Percentiles rank a stretch among this genome's conserved stretches.
These are phyloP conservation scores for Globodera ellingtonae DNA, from an alignment of 1,140 invertebrate species.

Conservation along the genomic window DNA sequence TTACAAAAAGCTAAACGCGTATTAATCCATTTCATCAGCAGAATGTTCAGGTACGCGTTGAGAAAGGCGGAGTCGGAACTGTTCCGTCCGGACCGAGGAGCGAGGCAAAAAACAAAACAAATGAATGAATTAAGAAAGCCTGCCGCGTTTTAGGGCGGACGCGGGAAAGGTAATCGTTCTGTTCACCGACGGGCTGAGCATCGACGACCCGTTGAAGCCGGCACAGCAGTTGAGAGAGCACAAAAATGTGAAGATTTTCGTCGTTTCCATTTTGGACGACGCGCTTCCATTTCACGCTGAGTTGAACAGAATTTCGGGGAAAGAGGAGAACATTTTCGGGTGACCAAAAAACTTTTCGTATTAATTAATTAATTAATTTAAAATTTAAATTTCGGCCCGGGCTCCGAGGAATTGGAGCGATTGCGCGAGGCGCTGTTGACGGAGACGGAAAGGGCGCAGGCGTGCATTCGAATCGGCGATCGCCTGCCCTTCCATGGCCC, in stretches of 20 bases:
- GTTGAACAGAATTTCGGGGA: slow-evolving; percentile 58
- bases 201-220: slow-evolving; percentile 59
- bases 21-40: neutral
- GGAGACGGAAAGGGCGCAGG: slow-evolving; percentile 50
- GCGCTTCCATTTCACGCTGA: slow-evolving; percentile 41
- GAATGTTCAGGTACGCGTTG: slow-evolving; percentile 52
- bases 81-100: slow-evolving; percentile 52
- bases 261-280: slow-evolving; percentile 51
- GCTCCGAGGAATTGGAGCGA: slow-evolving; percentile 45
- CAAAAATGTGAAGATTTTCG: slow-evolving; percentile 58
- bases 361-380: slow-evolving; percentile 28
- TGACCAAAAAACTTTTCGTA: slow-evolving; percentile 10
- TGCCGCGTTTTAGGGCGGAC: slow-evolving; percentile 43
- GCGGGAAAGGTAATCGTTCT: slow-evolving; percentile 55
- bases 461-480: slow-evolving; percentile 58
- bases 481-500: slow-evolving; percentile 1
- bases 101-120: slow-evolving; percentile 38
- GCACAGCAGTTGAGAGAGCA: slow-evolving; percentile 50
- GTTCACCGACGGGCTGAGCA: slow-evolving; percentile 59
- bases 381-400: slow-evolving; percentile 20
- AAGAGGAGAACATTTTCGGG: slow-evolving; percentile 56
- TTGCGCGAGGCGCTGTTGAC: slow-evolving; percentile 44
- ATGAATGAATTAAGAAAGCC: neutral
- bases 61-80: slow-evolving; percentile 59
- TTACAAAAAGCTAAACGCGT: too few relatives aligned